Percentiles rank a stretch among this genome's conserved stretches.
phyloP scores from a whole-genome alignment of 1,140 invertebrate species.

The Nasonia vitripennis region DNA sequence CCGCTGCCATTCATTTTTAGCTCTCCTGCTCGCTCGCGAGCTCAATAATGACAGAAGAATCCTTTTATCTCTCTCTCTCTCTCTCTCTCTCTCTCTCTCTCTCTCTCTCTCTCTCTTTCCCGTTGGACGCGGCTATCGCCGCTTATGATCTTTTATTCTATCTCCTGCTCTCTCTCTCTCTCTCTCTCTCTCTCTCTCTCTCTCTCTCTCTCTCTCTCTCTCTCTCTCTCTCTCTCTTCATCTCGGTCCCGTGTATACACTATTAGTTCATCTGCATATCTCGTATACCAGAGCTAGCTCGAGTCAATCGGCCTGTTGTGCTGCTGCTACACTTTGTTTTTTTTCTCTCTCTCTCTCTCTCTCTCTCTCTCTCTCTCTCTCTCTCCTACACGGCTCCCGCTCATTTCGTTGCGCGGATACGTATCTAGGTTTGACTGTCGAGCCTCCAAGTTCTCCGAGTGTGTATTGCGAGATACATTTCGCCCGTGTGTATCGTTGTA shows the following conservation, averaged over 20 bases:
- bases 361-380: too few species aligned
- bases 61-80: neutral
- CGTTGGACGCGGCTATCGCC: constrained; percentile 1
- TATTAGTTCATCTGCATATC: constrained; percentile 34
- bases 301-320: constrained; percentile 21
- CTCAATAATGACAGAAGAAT: constrained; percentile 19
- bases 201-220: constrained; percentile 4
- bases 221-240: neutral
- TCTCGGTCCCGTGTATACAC: neutral
- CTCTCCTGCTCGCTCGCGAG: neutral
- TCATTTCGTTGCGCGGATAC: too few species aligned
- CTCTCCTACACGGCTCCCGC: neutral
- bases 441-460: neutral
- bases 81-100: constrained; percentile 11
- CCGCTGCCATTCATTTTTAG: constrained; percentile 4
- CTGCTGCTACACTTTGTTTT: neutral
- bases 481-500: too few species aligned
- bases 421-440: constrained; percentile 2
- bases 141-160: constrained; percentile 25
- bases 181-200: neutral
- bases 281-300: neutral
- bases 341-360: neutral
- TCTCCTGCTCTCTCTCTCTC: neutral
- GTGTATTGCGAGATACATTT: neutral
- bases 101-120: neutral